Base-by-base conservation (phyloP, 2,797 vertebrate genomes). In the Brachyalestes nurse region DNA sequence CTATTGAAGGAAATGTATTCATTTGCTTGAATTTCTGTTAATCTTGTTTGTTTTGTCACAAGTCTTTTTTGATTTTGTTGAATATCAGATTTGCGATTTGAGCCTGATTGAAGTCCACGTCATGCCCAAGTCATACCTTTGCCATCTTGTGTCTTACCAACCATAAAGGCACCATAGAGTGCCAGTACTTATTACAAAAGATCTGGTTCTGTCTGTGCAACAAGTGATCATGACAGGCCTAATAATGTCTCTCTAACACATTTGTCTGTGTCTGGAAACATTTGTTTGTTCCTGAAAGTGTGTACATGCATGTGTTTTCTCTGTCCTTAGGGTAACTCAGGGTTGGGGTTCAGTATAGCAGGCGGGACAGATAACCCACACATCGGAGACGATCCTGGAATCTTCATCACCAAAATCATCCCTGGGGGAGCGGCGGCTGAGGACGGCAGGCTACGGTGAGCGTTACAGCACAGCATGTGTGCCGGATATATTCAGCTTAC, bases 361-460 rank as follows among this genome's bases (percentile, higher is more conserved):
- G 97, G 97, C 87, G 97, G 97, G 80, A 98, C 96, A 86, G 97
- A 98, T 92, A 99, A 99, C 90, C 97, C 97, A 81, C 97, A 99
- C 89, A 97, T 98, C 64, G 97, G 97, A 49, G 97, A 99, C 78
- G 97, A 99, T 88, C 97, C 97, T 1, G 97, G 97, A 79, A 99
- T 99, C 94, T 99, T 98, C 92, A 99, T 99, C 90, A 99, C 97
- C 80, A 99, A 99, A 93, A 98, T 99, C 91, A 99, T 98, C 89
- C 95, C 96, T 12, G 97, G 97, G 89, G 97, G 97, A 88, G 97
- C 97, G 60, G 97, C 97, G 60, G 96, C 97, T 53, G 97, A 98
- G 87, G 97, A 99, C 81, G 96, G 97, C 83, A 96, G 97, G 84
- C 95, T 99, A 88, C 96, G 97, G 97, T 98, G 89, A 90, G 92